These are phyloP conservation scores for Sebastes oblongus DNA, from an alignment of 2,797 vertebrate genomes.

Conservation along the genomic window DNA sequence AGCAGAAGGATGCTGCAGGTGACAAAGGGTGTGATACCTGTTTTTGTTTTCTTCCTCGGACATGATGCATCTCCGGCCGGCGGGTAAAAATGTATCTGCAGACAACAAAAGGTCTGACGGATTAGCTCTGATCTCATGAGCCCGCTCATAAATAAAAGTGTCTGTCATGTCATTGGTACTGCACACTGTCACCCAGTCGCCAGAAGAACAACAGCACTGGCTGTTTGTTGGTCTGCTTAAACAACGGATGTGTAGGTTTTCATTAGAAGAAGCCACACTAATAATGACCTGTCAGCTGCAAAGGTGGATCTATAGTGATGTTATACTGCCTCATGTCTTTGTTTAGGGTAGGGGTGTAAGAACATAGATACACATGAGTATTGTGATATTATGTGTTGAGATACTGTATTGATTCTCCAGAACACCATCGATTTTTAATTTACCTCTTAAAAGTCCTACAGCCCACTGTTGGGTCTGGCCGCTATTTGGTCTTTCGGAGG, in stretches of 20 bases:
- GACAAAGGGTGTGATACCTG: neutral
- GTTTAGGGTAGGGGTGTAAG: neutral
- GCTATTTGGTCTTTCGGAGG: too few relatives aligned
- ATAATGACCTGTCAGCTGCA: too few relatives aligned
- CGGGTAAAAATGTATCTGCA: neutral
- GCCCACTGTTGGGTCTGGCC: too few relatives aligned
- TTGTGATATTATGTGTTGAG: neutral
- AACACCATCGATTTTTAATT: too few relatives aligned
- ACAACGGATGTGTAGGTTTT: neutral
- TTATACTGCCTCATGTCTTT: too few relatives aligned
- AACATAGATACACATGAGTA: neutral
- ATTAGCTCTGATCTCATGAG: constrained; percentile 11
- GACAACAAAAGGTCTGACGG: constrained; percentile 1
- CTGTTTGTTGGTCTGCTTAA: neutral
- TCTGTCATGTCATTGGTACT: neutral
- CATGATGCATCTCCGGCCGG: neutral
- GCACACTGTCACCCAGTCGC: neutral
- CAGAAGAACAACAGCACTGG: neutral
- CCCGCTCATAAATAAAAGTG: constrained; percentile 6
- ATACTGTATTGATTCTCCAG: neutral
- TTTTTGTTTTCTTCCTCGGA: neutral
- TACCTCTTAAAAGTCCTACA: too few relatives aligned
- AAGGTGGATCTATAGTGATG: too few relatives aligned
- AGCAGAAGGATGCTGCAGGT: constrained; percentile 2
- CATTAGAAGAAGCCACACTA: neutral